A percentile compares a stretch with the other conserved stretches of the same genome.
These are phyloP conservation scores for Enteromius viviparus DNA, from an alignment of 2,797 vertebrate genomes.

Conservation along the genomic window DNA sequence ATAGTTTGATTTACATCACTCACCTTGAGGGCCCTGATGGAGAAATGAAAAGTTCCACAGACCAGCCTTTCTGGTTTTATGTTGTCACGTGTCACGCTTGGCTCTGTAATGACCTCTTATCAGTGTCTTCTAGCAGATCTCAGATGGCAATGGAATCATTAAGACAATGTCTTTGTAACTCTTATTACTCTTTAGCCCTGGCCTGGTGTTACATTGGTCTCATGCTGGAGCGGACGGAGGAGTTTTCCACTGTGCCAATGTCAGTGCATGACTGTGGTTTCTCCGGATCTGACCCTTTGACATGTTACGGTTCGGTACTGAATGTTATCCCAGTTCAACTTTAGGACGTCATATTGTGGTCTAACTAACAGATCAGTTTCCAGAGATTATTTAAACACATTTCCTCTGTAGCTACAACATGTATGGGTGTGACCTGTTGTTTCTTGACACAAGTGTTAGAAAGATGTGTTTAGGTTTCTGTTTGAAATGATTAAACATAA, in stretches of 20 bases:
- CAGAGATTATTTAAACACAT: slow-evolving; percentile 15
- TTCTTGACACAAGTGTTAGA: slow-evolving; percentile 4
- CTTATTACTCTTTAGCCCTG: slow-evolving; percentile 71
- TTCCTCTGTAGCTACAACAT: slow-evolving; percentile 15
- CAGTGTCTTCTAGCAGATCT: not conserved
- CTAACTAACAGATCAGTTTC: not conserved
- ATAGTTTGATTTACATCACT: not conserved
- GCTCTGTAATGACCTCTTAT: not conserved
- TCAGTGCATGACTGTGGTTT: slow-evolving; percentile 84
- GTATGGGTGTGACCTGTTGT: not conserved
- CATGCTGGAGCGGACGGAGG: slow-evolving; percentile 82
- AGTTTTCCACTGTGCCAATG: slow-evolving; percentile 79
- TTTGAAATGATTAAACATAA: not conserved
- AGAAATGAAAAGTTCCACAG: slow-evolving; percentile 4
- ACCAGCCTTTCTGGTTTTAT: slow-evolving; percentile 44
- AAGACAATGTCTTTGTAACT: not conserved
- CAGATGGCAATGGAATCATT: slow-evolving; percentile 19
- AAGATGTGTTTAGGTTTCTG: not conserved
- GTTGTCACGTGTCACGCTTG: not conserved
- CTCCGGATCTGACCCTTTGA: slow-evolving; percentile 79
- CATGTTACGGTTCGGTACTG: slow-evolving; percentile 81
- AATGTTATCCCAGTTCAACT: slow-evolving; percentile 1
- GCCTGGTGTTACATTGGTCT: slow-evolving; percentile 85
- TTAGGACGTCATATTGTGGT: not conserved
- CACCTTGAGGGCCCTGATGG: not conserved